Percentiles rank a stretch among this genome's conserved stretches.
Conservation (phyloP, 2,797 vertebrate species). For the Myoxocephalus aenaeus region DNA sequence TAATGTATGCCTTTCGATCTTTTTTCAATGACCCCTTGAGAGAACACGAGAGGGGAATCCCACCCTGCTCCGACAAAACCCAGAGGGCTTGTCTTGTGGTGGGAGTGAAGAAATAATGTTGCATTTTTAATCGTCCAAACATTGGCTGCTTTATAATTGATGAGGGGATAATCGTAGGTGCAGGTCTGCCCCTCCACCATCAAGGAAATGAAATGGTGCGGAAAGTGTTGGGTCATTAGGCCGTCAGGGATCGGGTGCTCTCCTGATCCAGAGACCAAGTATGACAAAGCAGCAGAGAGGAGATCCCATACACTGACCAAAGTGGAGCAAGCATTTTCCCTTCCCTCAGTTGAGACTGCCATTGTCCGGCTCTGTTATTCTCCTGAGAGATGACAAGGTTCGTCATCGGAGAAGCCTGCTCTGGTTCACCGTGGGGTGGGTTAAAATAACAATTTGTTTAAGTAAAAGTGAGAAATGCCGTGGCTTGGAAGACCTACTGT, state of each 20-base stretch:
- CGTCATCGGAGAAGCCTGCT: constrained; percentile 61
- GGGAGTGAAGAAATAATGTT: constrained; percentile 70
- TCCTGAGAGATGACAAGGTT: constrained; percentile 41
- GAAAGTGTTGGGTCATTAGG: constrained; percentile 76
- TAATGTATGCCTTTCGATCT: constrained; percentile 79
- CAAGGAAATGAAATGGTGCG: constrained; percentile 70
- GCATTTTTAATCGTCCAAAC: constrained; percentile 80
- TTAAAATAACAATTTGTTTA: constrained; percentile 35
- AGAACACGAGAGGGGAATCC: constrained; percentile 82
- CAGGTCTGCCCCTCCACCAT: constrained; percentile 54
- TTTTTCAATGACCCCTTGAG: constrained; percentile 58
- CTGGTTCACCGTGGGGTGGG: constrained; percentile 35
- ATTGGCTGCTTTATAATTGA: constrained; percentile 80
- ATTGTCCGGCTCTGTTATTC: constrained; percentile 51
- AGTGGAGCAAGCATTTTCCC: constrained; percentile 55
- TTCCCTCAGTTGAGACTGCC: constrained; percentile 31
- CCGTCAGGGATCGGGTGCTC: constrained; percentile 56
- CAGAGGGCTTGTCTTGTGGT: constrained; percentile 58
- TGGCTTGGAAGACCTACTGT: neutral
- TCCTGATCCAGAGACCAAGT: constrained; percentile 46
- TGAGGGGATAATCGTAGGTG: constrained; percentile 61
- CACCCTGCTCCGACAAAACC: constrained; percentile 66
- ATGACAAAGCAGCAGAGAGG: constrained; percentile 68
- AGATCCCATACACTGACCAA: constrained; percentile 57
- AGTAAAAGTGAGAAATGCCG: neutral